These are phyloP conservation scores for Eunapius fragilis DNA, from an alignment of 37 sponge, comb jelly and placozoan species.

Conservation along the genomic window DNA sequence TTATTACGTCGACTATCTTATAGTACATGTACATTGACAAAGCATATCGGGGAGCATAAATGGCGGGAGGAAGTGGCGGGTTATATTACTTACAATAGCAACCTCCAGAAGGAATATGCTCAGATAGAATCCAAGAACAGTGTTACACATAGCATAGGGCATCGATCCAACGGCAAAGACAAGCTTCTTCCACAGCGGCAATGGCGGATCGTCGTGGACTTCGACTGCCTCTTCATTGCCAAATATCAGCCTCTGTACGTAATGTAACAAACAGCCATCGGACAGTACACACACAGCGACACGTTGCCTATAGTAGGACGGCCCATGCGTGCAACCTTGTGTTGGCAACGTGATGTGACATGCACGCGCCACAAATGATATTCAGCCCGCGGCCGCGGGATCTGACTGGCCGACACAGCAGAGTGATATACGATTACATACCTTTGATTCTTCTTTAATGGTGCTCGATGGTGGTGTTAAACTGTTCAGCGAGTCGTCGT, in stretches of 20 bases:
- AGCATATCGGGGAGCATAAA: neutral
- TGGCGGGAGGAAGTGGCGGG: neutral
- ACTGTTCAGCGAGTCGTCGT: neutral
- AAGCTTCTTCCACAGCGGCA: slow-evolving; percentile 71
- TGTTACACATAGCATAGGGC: slow-evolving; percentile 70
- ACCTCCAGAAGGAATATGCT: slow-evolving; percentile 83
- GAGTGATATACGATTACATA: neutral
- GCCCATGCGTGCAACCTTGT: too few relatives aligned
- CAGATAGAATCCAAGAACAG: slow-evolving; percentile 79
- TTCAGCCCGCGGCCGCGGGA: too few relatives aligned
- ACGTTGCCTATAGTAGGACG: too few relatives aligned
- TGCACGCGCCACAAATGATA: too few relatives aligned
- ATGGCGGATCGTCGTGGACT: slow-evolving; percentile 6
- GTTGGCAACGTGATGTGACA: too few relatives aligned
- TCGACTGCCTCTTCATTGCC: neutral
- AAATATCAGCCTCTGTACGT: slow-evolving; percentile 27
- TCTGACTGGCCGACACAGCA: neutral
- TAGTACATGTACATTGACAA: too few relatives aligned
- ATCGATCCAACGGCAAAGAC: slow-evolving; percentile 73
- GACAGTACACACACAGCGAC: too few relatives aligned
- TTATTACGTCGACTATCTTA: too few relatives aligned
- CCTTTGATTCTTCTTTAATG: neutral
- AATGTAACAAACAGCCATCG: neutral
- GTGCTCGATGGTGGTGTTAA: neutral
- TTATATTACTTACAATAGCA: slow-evolving; percentile 65